Evolutionary conservation across 2,888 invertebrate species (phyloP), one percentile per base, ranked within the genome.

Genomic region (Drosophila nigricruria): DNA sequence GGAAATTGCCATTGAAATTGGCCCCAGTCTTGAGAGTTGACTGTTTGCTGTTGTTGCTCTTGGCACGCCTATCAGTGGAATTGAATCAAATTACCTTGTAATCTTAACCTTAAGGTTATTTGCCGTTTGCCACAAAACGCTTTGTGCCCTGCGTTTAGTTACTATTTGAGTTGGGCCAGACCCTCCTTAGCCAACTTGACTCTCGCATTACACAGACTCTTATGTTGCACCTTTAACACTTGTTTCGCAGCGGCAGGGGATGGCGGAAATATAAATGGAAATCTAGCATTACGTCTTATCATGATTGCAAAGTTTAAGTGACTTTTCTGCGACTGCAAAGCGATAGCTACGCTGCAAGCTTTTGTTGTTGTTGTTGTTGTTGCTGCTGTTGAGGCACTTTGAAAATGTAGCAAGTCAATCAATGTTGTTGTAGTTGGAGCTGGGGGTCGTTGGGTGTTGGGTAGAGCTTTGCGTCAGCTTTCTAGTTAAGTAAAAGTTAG

Each of bases 1-100:
- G 82, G 77, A 82, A 82, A 81, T 73, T 76, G 76, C 60, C 77
- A 77, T 70, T 73, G 76, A 75, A 76, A 69, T 83, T 84, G 83
- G 84, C 75, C 72, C 68, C 72, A 49, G 58, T 45, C 61, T 47
- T 54, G 52, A 42, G 43, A 57, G 52, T 16, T 14, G 36, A 16
- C 36, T 38, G 18, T 20, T 42, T 20, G 12, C 12, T 76, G 73
- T 71, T 77, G 86, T 74, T 77, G 77, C 73, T 70, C 72, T 84
- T 87, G 88, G 85, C 88, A 84, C 82, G 85, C 82, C 88, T 92
- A 92, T 92, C 92, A 90, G 76, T 88, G 91, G 89, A 92, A 92
- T 93, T 92, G 92, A 92, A 92, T 92, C 92, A 93, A 92, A 92
- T 92, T 93, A 92, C 93, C 92, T 92, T 92, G 89, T 90, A 91